These are phyloP conservation scores for Bombus superbus DNA, from an alignment of 1,140 invertebrate genomes.

Conservation along the genomic window DNA sequence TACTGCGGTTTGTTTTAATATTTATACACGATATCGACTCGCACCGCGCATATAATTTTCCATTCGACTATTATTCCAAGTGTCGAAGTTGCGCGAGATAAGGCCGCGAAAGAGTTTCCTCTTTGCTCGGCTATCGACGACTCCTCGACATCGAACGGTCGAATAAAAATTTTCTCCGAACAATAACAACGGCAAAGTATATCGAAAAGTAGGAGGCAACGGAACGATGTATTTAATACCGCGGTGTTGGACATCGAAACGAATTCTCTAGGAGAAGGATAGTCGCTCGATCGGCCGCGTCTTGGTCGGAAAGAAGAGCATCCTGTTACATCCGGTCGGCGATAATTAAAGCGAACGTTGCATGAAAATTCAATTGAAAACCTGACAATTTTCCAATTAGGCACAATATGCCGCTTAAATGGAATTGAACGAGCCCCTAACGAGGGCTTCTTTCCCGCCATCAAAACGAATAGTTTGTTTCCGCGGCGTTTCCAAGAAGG, in stretches of 20 bases:
- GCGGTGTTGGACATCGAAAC: not conserved
- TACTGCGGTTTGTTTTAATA: constrained; percentile 13
- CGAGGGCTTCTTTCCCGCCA: constrained; percentile 36
- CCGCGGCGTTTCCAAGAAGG: constrained; percentile 49
- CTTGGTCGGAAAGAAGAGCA: not conserved
- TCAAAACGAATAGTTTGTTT: constrained; percentile 39
- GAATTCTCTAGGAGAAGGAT: not conserved
- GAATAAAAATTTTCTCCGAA: not conserved
- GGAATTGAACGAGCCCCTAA: constrained; percentile 46
- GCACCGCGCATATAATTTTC: constrained; percentile 27
- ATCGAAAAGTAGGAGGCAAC: not conserved
- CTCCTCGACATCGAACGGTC: too few relatives aligned
- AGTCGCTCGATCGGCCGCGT: not conserved
- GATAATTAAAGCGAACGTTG: constrained; percentile 36
- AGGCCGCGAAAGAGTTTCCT: not conserved
- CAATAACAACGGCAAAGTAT: not conserved
- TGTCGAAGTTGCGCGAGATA: constrained; percentile 13
- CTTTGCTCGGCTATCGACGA: not conserved
- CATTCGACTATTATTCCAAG: constrained; percentile 39
- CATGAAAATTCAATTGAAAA: constrained; percentile 53
- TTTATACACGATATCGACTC: constrained; percentile 18
- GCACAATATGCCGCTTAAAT: constrained; percentile 42
- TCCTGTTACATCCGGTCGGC: not conserved
- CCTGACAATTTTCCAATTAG: constrained; percentile 55
- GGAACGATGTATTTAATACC: too few relatives aligned